These are phyloP conservation scores for Yponomeuta sedellus DNA, from an alignment of 2,888 invertebrate genomes.

Conservation along the genomic window DNA sequence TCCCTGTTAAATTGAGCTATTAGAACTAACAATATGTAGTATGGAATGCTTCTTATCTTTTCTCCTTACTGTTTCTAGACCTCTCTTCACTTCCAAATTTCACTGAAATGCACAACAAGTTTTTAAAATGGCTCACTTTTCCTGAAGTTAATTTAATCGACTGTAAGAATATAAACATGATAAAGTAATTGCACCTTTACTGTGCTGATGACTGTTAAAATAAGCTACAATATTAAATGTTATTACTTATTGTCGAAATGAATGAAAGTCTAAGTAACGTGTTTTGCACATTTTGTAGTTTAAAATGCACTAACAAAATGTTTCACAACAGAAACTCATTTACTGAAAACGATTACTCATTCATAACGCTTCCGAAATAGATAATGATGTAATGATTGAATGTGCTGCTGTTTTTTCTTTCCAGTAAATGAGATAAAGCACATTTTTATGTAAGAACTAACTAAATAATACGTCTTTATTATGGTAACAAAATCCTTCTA, in stretches of 20 bases:
- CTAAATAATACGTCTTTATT: not conserved
- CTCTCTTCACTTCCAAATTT: slow-evolving; percentile 70
- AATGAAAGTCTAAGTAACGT: slow-evolving; percentile 40
- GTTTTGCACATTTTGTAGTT: slow-evolving; percentile 41
- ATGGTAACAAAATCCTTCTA: not conserved
- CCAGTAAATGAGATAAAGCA: slow-evolving; percentile 22
- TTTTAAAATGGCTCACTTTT: slow-evolving; percentile 77
- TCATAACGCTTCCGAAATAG: not conserved
- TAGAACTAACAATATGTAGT: slow-evolving; percentile 66
- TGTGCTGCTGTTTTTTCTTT: slow-evolving; percentile 23
- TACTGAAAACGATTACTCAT: slow-evolving; percentile 23
- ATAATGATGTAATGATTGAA: not conserved
- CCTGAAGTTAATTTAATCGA: slow-evolving; percentile 51
- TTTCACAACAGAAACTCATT: slow-evolving; percentile 25
- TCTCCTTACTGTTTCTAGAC: slow-evolving; percentile 70
- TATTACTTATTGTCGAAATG: slow-evolving; percentile 25
- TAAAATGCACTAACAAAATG: not conserved
- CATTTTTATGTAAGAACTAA: slow-evolving; percentile 3
- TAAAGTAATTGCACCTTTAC: slow-evolving; percentile 48
- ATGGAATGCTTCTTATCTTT: slow-evolving; percentile 69
- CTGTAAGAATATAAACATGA: slow-evolving; percentile 43
- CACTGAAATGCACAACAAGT: slow-evolving; percentile 72
- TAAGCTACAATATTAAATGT: slow-evolving; percentile 2
- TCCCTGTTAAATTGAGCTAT: slow-evolving; percentile 76
- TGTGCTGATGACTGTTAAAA: slow-evolving; percentile 23